phyloP scores from a whole-genome alignment of 2,888 invertebrate genomes.

The Hedya salicella region DNA sequence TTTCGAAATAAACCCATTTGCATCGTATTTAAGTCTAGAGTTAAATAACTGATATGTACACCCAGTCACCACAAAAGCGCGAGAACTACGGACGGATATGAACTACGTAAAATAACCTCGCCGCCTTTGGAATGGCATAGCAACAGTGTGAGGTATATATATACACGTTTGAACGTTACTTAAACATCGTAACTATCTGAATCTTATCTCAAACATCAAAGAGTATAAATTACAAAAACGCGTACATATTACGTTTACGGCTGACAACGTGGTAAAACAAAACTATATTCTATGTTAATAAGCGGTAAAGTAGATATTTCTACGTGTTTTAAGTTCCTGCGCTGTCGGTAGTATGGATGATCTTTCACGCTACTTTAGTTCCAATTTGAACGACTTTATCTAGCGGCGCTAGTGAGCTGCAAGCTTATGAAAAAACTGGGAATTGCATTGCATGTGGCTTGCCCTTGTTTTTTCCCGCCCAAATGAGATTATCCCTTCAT shows the following conservation, averaged over 20 bases:
- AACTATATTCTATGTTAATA: background rate
- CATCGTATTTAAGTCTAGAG: background rate
- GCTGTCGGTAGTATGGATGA: slow-evolving; percentile 4
- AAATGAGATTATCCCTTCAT: slow-evolving; percentile 6
- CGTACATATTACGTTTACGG: slow-evolving; percentile 12
- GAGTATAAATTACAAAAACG: background rate
- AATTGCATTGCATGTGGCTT: slow-evolving; percentile 3
- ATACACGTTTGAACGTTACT: slow-evolving; percentile 2
- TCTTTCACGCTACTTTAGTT: slow-evolving; percentile 29
- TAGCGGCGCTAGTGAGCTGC: slow-evolving; percentile 27
- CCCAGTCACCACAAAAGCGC: slow-evolving; percentile 34
- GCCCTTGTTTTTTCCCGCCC: slow-evolving; percentile 4
- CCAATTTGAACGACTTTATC: slow-evolving; percentile 8
- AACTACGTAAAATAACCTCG: slow-evolving; percentile 40
- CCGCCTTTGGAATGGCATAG: slow-evolving; percentile 36
- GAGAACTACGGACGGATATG: slow-evolving; percentile 34
- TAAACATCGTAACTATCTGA: background rate
- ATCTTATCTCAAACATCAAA: background rate
- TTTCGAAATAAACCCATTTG: slow-evolving; percentile 8
- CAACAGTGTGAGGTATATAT: slow-evolving; percentile 25
- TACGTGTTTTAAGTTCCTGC: background rate
- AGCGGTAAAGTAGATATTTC: slow-evolving; percentile 3
- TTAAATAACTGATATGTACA: slow-evolving; percentile 6
- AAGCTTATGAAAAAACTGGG: slow-evolving; percentile 13
- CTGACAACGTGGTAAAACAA: slow-evolving; percentile 3